Evolutionary conservation across 2,113 vertebrate species (phyloP).

Genomic region (Sphaerodactylus townsendi): DNA sequence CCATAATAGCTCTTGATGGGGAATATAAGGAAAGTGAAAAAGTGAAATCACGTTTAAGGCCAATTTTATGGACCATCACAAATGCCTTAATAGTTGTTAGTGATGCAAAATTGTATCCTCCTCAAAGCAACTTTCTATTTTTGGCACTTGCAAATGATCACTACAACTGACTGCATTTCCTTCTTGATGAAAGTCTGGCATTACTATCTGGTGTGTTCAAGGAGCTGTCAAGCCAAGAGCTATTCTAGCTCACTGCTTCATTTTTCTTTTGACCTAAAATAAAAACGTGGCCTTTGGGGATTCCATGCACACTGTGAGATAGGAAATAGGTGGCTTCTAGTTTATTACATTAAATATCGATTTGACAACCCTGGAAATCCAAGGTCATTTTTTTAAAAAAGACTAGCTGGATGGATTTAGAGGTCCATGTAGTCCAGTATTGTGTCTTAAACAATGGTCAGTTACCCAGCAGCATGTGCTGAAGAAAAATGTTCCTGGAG

Average conservation of each 20-base stretch:
- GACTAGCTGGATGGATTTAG: background rate
- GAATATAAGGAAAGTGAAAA: conserved; percentile 42
- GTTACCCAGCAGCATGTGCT: background rate
- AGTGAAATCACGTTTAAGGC: conserved; percentile 38
- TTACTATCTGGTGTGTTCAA: conserved; percentile 44
- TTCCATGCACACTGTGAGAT: background rate
- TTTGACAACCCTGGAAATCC: background rate
- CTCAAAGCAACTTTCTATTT: conserved; percentile 70
- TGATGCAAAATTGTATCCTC: conserved; percentile 61
- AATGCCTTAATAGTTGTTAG: conserved; percentile 63
- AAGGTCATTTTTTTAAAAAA: background rate
- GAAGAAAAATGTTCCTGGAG: background rate
- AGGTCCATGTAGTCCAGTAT: background rate
- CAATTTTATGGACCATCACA: conserved; percentile 59
- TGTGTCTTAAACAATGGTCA: background rate
- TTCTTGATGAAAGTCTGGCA: conserved; percentile 45
- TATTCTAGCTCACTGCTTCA: conserved; percentile 12
- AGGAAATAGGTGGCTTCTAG: background rate
- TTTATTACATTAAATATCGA: background rate
- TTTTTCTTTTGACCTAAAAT: conserved; percentile 20
- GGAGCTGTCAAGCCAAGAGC: conserved; percentile 27
- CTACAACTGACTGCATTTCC: conserved; percentile 63
- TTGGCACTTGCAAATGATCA: conserved; percentile 61
- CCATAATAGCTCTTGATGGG: background rate
- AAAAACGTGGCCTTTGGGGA: conserved; percentile 27